phyloP scores from a whole-genome alignment of 2,888 invertebrate genomes.

The Hirtodrosophila alboralis region DNA sequence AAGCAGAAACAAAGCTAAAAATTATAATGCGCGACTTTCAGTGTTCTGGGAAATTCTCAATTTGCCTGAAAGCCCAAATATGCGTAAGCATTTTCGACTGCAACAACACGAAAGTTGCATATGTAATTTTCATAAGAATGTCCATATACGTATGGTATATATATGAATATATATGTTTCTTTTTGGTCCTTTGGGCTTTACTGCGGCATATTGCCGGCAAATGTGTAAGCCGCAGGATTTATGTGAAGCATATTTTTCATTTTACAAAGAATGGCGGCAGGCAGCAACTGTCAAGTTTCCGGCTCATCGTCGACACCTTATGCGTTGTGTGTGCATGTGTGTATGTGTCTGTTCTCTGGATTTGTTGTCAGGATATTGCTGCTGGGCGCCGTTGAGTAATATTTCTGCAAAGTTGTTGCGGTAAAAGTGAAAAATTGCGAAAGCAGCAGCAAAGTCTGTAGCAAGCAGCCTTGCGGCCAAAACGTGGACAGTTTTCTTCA shows the following conservation, averaged over 20 bases:
- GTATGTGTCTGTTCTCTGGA: conserved; percentile 37
- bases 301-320: conserved; percentile 73
- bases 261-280: conserved; percentile 37
- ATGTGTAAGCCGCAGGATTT: conserved; percentile 65
- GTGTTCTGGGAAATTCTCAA: conserved; percentile 41
- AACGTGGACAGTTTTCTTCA: conserved; percentile 47
- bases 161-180: conserved; percentile 21
- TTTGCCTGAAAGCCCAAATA: conserved; percentile 48
- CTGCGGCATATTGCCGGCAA: conserved; percentile 25
- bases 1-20: conserved; percentile 21
- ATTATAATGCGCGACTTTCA: conserved; percentile 28
- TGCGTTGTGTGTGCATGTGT: conserved; percentile 53
- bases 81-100: conserved; percentile 33
- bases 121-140: conserved; percentile 53
- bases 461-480: conserved; percentile 8
- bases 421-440: conserved; percentile 78
- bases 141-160: neutral
- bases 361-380: conserved; percentile 76
- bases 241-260: conserved; percentile 72
- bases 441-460: conserved; percentile 29
- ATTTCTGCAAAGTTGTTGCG: conserved; percentile 77
- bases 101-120: conserved; percentile 33
- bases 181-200: conserved; percentile 15
- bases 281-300: conserved; percentile 68
- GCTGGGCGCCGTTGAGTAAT: conserved; percentile 63